A percentile compares a stretch with the other conserved stretches of the same genome.
phyloP scores from a whole-genome alignment of 2,888 invertebrate genomes.

The Diplazon laetatorius region DNA sequence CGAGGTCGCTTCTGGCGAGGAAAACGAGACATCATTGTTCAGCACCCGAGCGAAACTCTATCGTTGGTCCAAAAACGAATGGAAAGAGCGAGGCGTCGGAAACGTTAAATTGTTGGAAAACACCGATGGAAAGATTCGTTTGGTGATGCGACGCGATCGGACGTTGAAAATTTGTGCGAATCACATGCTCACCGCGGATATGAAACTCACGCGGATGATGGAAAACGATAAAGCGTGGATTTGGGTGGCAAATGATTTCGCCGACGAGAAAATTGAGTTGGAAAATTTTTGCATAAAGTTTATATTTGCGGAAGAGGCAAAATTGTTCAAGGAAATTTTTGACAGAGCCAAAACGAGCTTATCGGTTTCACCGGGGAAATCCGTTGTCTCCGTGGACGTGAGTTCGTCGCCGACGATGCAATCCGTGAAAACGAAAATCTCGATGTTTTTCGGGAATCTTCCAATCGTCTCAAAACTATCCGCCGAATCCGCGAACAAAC shows the following conservation, averaged over 20 bases:
- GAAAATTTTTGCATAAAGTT: slow-evolving; percentile 93
- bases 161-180: slow-evolving; percentile 96
- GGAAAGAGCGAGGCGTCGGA: slow-evolving; percentile 96
- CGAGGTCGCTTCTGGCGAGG: slow-evolving; percentile 92
- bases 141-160: slow-evolving; percentile 95
- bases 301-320: slow-evolving; percentile 90
- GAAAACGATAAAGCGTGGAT: slow-evolving; percentile 89
- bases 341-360: slow-evolving; percentile 85
- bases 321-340: slow-evolving; percentile 89
- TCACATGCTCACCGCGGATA: slow-evolving; percentile 90
- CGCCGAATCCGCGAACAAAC: too few relatives aligned
- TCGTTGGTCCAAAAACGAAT: slow-evolving; percentile 91
- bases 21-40: slow-evolving; percentile 90
- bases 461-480: too few relatives aligned
- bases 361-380: slow-evolving; percentile 61
- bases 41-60: slow-evolving; percentile 92
- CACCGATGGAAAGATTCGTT: slow-evolving; percentile 86
- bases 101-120: slow-evolving; percentile 92
- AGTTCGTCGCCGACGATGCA: too few relatives aligned
- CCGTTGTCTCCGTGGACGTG: slow-evolving; percentile 19
- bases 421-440: too few relatives aligned
- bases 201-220: slow-evolving; percentile 88
- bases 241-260: slow-evolving; percentile 94
- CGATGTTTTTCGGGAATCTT: too few relatives aligned
- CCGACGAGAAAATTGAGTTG: slow-evolving; percentile 89